These are phyloP conservation scores for Oreochromis tanganicae DNA, from an alignment of 2,113 vertebrate genomes.

Conservation along the genomic window DNA sequence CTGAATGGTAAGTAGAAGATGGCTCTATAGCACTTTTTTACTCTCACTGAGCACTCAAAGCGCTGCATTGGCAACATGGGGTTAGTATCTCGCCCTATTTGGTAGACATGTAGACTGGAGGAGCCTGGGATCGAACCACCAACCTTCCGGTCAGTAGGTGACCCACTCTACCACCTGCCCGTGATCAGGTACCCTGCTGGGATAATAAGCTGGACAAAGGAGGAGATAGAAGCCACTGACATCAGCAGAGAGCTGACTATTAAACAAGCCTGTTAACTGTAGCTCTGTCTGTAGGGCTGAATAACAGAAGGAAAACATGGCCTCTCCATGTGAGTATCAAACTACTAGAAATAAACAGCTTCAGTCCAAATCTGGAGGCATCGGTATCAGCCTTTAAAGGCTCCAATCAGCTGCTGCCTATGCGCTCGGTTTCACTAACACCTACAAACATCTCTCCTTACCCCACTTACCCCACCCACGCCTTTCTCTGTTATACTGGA, in stretches of 20 bases:
- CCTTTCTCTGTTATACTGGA: not conserved
- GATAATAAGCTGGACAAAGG: fast-evolving
- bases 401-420: not conserved
- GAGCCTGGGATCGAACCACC: too few species aligned
- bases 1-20: not conserved
- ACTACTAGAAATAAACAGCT: not conserved
- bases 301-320: not conserved
- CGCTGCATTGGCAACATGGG: too few species aligned
- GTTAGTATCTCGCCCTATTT: too few species aligned
- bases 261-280: not conserved
- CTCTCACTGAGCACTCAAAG: too few species aligned
- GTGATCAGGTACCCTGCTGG: not conserved
- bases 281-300: not conserved
- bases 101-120: too few species aligned
- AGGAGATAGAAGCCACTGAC: too few species aligned
- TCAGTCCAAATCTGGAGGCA: not conserved
- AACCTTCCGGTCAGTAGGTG: too few species aligned
- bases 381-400: conserved; percentile 7
- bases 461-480: not conserved
- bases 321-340: not conserved
- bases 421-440: not conserved
- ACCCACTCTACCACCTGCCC: not conserved
- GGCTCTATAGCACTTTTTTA: too few species aligned
- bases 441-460: conserved; percentile 16
- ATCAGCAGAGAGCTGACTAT: not conserved